phyloP scores from a whole-genome alignment of 2,888 invertebrate species.

The Heliconius charithonia region DNA sequence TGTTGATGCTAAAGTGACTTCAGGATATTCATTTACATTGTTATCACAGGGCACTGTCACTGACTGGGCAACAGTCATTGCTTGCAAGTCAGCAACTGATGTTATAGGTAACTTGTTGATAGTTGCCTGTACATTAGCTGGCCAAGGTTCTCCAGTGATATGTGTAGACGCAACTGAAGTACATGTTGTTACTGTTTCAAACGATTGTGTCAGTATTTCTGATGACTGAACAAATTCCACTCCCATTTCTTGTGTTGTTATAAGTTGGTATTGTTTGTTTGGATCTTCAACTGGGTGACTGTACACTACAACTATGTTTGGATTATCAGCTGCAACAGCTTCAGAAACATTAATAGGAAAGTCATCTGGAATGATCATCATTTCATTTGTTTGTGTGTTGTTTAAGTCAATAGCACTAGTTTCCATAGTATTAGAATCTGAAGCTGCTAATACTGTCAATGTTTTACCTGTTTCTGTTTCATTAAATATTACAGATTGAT shows the following conservation, averaged over 20 bases:
- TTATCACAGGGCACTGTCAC: conserved; percentile 40
- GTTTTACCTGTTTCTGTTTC: conserved; percentile 69
- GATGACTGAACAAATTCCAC: conserved; percentile 73
- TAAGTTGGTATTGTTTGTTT: conserved; percentile 81
- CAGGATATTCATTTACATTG: conserved; percentile 42
- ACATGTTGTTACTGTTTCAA: conserved; percentile 71
- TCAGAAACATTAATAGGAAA: conserved; percentile 83
- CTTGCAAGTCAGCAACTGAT: conserved; percentile 41
- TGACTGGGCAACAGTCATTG: conserved; percentile 43
- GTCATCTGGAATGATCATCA: conserved; percentile 86
- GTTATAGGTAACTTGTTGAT: conserved; percentile 45
- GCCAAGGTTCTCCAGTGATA: conserved; percentile 66
- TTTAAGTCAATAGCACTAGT: conserved; percentile 71
- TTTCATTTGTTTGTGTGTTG: conserved; percentile 82
- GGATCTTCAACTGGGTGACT: conserved; percentile 84
- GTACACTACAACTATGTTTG: conserved; percentile 86
- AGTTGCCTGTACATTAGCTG: conserved; percentile 57
- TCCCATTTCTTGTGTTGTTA: conserved; percentile 68
- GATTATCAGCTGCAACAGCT: conserved; percentile 77
- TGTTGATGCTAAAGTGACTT: conserved; percentile 40
- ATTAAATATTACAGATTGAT: conserved; percentile 77
- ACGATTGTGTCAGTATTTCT: conserved; percentile 73
- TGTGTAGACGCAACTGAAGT: conserved; percentile 79
- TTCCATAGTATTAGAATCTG: conserved; percentile 61
- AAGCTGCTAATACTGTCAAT: conserved; percentile 67